Evolutionary conservation across 2,113 vertebrate genomes (phyloP).

Genomic region (Nymphicus hollandicus): DNA sequence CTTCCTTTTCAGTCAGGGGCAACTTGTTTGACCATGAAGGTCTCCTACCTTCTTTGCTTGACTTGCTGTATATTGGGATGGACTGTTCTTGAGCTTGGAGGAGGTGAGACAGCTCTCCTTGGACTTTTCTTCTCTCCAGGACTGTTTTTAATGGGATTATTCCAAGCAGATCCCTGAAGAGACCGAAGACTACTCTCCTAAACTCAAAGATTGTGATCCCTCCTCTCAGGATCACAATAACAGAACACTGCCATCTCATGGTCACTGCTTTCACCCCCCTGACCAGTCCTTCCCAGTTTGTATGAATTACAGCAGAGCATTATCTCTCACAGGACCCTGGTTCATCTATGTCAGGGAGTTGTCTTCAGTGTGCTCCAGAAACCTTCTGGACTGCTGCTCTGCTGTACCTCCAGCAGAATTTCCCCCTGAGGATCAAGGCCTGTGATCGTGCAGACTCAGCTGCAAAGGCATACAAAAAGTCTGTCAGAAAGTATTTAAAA

Average conservation of each 20-base stretch:
- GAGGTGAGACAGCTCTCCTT: not conserved
- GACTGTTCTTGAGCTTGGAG: not conserved
- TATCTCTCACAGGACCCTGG: accelerated
- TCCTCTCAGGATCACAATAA: not conserved
- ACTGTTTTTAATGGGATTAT: not conserved
- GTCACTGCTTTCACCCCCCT: not conserved
- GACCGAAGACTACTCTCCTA: not conserved
- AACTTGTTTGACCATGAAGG: accelerated
- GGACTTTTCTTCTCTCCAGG: not conserved
- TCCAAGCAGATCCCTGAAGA: not conserved
- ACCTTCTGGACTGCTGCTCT: not conserved
- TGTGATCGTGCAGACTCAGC: not conserved
- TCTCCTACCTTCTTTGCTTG: not conserved
- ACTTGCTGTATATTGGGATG: not conserved
- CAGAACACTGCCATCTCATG: not conserved
- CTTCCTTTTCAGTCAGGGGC: not conserved
- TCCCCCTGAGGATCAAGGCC: not conserved
- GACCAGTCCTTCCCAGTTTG: not conserved
- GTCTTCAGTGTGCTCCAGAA: not conserved
- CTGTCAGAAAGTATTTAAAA: not conserved
- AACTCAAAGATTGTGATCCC: not conserved
- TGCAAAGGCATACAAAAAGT: not conserved
- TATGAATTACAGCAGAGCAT: not conserved
- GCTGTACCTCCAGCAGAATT: not conserved
- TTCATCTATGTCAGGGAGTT: not conserved